phyloP scores from a whole-genome alignment of 2,888 invertebrate genomes.

The Acanthoscelides obtectus region DNA sequence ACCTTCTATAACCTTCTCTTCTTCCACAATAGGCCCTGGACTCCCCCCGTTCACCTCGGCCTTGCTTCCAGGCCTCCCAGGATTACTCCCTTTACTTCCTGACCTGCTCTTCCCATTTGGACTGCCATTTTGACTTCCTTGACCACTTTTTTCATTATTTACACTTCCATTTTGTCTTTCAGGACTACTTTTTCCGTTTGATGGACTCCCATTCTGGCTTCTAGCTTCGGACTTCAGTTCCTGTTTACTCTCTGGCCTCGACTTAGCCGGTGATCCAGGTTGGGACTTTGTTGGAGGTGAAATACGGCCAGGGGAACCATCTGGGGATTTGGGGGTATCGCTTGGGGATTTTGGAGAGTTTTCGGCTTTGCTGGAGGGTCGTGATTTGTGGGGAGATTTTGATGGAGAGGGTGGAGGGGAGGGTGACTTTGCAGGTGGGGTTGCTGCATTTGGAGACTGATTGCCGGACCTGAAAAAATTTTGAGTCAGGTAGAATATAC shows the following conservation, averaged over 20 bases:
- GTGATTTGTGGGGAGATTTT: constrained; percentile 11
- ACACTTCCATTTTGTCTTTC: constrained; percentile 1
- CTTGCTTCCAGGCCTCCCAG: constrained; percentile 13
- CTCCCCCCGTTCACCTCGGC: constrained; percentile 13
- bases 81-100: constrained; percentile 7
- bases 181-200: constrained; percentile 8
- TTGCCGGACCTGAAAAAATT: not conserved
- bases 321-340: constrained; percentile 5
- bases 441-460: not conserved
- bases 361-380: constrained; percentile 6
- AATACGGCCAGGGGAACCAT: not conserved
- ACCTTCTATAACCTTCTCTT: constrained; percentile 45
- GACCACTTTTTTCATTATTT: not conserved
- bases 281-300: not conserved
- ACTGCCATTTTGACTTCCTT: not conserved
- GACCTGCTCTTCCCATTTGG: constrained; percentile 8
- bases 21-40: constrained; percentile 24
- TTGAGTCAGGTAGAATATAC: too few species aligned
- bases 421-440: constrained; percentile 12
- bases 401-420: not conserved
- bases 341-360: constrained; percentile 7
- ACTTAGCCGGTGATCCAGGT: not conserved
- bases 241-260: not conserved
- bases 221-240: not conserved
- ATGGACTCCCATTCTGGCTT: not conserved